phyloP scores from a whole-genome alignment of 2,797 vertebrate genomes.

The Tangara arthus region DNA sequence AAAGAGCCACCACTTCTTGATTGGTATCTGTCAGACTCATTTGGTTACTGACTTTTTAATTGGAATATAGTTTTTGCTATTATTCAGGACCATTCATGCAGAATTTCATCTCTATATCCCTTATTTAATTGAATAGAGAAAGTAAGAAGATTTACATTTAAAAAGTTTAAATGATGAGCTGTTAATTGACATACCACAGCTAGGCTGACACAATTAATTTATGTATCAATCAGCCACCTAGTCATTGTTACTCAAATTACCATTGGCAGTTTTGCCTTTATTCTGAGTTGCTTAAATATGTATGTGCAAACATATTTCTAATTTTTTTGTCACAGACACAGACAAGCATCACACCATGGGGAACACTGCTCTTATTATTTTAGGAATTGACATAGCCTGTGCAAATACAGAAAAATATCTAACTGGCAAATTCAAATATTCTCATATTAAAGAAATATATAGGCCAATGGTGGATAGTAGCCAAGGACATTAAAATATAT shows the following conservation, averaged over 20 bases:
- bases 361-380: background rate
- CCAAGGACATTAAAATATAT: background rate
- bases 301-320: background rate
- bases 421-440: background rate
- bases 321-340: background rate
- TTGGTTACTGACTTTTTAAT: background rate
- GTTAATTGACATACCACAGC: background rate
- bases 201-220: background rate
- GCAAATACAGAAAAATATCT: background rate
- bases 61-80: background rate
- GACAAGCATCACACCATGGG: background rate
- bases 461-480: background rate
- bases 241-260: background rate
- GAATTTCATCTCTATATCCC: background rate
- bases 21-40: background rate
- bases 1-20: background rate
- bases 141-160: background rate
- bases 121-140: background rate
- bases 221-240: background rate
- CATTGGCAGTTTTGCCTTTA: background rate
- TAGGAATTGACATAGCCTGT: background rate
- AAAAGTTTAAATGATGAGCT: background rate
- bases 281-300: background rate
- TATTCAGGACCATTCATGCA: background rate
- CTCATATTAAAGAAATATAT: background rate